These are phyloP conservation scores for Ectobius pallidus DNA, from an alignment of 2,888 invertebrate species.

Conservation along the genomic window DNA sequence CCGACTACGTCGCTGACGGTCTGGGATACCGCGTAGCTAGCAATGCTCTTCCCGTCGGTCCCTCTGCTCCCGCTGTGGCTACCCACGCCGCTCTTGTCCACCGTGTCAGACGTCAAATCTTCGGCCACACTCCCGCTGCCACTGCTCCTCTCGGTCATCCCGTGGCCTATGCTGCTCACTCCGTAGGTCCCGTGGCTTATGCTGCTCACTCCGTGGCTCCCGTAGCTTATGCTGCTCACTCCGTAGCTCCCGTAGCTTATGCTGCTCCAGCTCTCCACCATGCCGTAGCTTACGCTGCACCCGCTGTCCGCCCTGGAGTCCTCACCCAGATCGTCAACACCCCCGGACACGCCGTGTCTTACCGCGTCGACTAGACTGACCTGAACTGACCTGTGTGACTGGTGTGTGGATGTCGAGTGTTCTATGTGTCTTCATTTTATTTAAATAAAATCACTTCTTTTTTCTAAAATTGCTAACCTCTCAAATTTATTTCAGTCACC, in stretches of 20 bases:
- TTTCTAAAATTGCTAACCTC: no score
- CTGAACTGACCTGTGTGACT: conserved; percentile 12
- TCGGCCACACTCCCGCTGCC: conserved; percentile 32
- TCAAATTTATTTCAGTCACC: no score
- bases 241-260: conserved; percentile 40
- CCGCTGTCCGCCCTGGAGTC: conserved; percentile 49
- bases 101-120: conserved; percentile 42
- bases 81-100: conserved; percentile 44
- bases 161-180: conserved; percentile 37
- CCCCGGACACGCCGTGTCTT: conserved; percentile 55
- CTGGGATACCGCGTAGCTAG: conserved; percentile 50
- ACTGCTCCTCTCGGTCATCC: conserved; percentile 30
- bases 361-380: conserved; percentile 53
- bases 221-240: conserved; percentile 41
- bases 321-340: conserved; percentile 54
- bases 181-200: conserved; percentile 39
- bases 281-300: conserved; percentile 16
- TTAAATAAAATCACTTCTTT: no score
- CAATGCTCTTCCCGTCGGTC: conserved; percentile 50
- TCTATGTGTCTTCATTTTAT: conserved; percentile 22
- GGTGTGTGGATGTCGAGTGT: conserved; percentile 31
- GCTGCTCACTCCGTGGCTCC: conserved; percentile 40
- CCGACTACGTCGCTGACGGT: conserved; percentile 50
- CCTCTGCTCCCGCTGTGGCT: conserved; percentile 44
- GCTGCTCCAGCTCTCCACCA: conserved; percentile 35